Conservation (phyloP, 2,797 vertebrate genomes). For the Poeciliopsis infans region DNA sequence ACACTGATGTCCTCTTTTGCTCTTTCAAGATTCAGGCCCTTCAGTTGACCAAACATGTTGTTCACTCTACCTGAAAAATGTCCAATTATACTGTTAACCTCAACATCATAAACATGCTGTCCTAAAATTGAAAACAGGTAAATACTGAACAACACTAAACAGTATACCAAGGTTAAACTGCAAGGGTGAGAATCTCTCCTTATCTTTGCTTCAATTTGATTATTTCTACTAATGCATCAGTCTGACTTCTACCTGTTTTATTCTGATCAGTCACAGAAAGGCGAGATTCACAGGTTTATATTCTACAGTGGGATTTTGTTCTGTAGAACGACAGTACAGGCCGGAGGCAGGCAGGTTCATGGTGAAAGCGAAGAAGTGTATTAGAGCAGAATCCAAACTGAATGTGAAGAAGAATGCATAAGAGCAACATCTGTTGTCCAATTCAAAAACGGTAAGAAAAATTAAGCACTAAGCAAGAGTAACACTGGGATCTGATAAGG, state of each 20-base stretch:
- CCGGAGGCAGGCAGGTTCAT: neutral
- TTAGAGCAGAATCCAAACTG: neutral
- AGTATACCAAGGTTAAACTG: conserved; percentile 2
- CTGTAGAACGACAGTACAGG: neutral
- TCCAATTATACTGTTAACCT: conserved; percentile 8
- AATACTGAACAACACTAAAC: conserved; percentile 9
- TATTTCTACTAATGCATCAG: neutral
- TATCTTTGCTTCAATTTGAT: neutral
- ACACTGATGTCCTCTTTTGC: conserved; percentile 22
- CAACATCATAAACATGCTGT: conserved; percentile 1
- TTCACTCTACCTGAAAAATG: conserved; percentile 4
- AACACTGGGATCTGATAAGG: neutral
- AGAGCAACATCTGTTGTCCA: neutral
- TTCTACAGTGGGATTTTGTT: neutral
- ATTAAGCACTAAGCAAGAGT: neutral
- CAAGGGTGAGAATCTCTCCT: neutral
- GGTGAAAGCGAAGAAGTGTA: neutral
- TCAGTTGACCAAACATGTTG: conserved; percentile 20
- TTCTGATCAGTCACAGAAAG: neutral
- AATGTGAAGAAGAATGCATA: neutral
- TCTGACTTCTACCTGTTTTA: neutral
- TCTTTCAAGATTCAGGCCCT: conserved; percentile 15
- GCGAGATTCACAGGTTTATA: neutral
- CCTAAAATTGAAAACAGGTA: conserved; percentile 5
- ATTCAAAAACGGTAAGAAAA: neutral